phyloP scores from a whole-genome alignment of 64 coral and sea anemone genomes.

The Orbicella faveolata region DNA sequence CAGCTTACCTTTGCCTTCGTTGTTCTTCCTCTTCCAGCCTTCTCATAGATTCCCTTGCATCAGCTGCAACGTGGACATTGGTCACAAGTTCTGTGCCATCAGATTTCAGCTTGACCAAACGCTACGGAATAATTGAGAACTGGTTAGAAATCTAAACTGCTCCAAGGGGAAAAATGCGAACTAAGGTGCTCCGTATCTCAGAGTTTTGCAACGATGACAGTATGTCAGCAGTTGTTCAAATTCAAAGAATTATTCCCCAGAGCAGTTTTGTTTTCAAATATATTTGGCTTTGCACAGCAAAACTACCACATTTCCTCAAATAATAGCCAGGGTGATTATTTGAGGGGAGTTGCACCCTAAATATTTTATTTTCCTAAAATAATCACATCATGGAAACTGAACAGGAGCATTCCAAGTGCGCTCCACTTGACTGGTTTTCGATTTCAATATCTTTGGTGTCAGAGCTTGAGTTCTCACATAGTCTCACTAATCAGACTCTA shows the following conservation, averaged over 20 bases:
- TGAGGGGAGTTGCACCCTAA: too few species aligned
- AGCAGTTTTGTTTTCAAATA: background rate
- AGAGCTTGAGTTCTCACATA: too few species aligned
- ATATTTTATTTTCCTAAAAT: too few species aligned
- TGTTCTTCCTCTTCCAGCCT: conserved; percentile 95
- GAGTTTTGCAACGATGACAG: too few species aligned
- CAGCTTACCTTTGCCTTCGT: conserved; percentile 72
- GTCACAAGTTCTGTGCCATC: conserved; percentile 97
- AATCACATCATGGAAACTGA: too few species aligned
- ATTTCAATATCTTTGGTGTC: background rate
- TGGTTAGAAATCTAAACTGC: background rate
- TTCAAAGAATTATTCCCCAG: background rate
- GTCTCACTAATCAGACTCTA: too few species aligned
- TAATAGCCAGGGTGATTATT: too few species aligned
- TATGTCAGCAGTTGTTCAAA: background rate
- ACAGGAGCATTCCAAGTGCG: too few species aligned
- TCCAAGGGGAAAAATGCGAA: too few species aligned
- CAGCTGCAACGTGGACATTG: conserved; percentile 91
- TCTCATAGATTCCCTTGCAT: conserved; percentile 90
- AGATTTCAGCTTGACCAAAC: conserved; percentile 90
- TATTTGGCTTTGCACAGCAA: too few species aligned
- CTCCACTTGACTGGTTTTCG: background rate
- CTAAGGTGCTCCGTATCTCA: too few species aligned
- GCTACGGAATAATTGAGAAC: conserved; percentile 41
- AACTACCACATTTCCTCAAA: too few species aligned